Evolutionary conservation across 2,797 vertebrate genomes (phyloP), one percentile per base, ranked within the genome.

Genomic region (Neomorphus geoffroyi): DNA sequence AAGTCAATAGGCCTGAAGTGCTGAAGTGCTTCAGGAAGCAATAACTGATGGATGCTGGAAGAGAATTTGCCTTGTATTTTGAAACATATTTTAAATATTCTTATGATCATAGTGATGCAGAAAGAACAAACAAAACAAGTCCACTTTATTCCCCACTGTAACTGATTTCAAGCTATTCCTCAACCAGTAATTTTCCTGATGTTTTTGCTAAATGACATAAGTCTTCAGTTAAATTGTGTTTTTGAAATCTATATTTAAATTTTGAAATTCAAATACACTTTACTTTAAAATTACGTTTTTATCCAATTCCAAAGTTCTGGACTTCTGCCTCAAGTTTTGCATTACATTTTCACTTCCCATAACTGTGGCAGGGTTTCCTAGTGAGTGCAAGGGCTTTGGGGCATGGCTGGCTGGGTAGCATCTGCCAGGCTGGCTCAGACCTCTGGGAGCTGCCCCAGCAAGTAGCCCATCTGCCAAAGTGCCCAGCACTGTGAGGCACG

Each of bases 381-480:
- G 48, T 1, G 18, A 62, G 7, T 3, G n/a, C 1, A 2, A 56
- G 45, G 60, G 66, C 48, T 45, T n/a, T 0, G 4, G 61, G 45
- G 12, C 79, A 62, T 3, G 2, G 27, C 35, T 51, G 73, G 28
- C 43, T 11, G 28, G 66, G 35, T 23, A 82, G 66, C 26, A 32
- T 58, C 45, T 10, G 0, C 18, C 30, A 14, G 39, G 60, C 30
- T 10, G 37, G 23, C 62, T 53, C 11, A 19, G 37, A 13, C 17
- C 62, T 56, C 45, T 1, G 1, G 43, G 13, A 58, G 41, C 27
- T 62, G 35, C 43, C 35, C 24, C 41, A 6, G 46, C 41, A 17
- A 19, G 22, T 46, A 43, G 9, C 7, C 1, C 10, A 13, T n/a
- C 32, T 13, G 13, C 35, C 1, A 0, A 41, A 35, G 19, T 4